phyloP scores from a whole-genome alignment of 1,140 invertebrate genomes.

The Drosophila micromelanica region DNA sequence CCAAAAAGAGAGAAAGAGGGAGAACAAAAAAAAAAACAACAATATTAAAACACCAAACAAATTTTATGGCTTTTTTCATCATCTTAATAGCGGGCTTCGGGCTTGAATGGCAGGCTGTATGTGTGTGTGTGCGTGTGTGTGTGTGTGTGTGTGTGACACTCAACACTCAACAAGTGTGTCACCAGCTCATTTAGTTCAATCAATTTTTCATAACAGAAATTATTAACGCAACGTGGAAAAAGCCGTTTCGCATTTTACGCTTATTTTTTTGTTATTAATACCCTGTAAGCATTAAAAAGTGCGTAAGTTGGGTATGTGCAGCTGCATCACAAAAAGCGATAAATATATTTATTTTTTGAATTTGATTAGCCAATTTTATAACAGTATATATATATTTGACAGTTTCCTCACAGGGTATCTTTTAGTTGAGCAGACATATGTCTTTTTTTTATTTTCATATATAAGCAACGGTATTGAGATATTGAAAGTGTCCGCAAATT shows the following conservation, averaged over 20 bases:
- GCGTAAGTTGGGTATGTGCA: not conserved
- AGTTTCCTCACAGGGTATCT: slow-evolving; percentile 1
- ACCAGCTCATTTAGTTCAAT: slow-evolving; percentile 82
- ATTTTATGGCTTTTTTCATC: slow-evolving; percentile 73
- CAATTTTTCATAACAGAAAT: slow-evolving; percentile 81
- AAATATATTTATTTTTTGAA: no score
- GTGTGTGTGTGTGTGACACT: slow-evolving; percentile 37
- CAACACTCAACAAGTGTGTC: slow-evolving; percentile 78
- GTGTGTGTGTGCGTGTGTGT: slow-evolving; percentile 5
- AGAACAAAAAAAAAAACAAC: not conserved
- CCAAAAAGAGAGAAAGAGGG: slow-evolving; percentile 5
- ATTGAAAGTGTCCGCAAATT: slow-evolving; percentile 80
- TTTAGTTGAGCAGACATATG: not conserved
- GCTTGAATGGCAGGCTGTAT: not conserved
- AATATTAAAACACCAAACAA: slow-evolving; percentile 42
- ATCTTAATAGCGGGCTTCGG: slow-evolving; percentile 21
- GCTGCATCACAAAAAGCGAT: no score
- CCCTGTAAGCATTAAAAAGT: slow-evolving; percentile 9
- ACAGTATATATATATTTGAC: not conserved
- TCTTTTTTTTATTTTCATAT: slow-evolving; percentile 5
- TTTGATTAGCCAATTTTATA: no score
- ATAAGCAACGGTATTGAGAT: slow-evolving; percentile 58
- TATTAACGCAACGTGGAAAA: slow-evolving; percentile 70
- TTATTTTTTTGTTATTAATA: slow-evolving; percentile 5
- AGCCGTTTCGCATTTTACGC: slow-evolving; percentile 46